phyloP scores from a whole-genome alignment of 2,888 invertebrate genomes.

The Cephus rjabovi region DNA sequence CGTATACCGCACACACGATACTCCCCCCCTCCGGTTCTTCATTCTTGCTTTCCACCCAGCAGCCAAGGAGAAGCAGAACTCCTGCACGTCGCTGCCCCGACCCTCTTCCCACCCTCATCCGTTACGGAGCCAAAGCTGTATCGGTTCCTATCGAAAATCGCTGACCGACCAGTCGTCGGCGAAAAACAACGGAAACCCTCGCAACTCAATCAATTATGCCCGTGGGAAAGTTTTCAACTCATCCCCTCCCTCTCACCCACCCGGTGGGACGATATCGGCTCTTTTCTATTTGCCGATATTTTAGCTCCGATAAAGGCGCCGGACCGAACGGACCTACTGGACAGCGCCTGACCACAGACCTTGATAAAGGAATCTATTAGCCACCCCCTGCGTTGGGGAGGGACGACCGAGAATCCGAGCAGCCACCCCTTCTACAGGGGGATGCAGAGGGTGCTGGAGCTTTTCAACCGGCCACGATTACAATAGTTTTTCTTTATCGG shows the following conservation, averaged over 20 bases:
- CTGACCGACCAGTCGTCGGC: slow-evolving; percentile 11
- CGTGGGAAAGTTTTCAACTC: slow-evolving; percentile 40
- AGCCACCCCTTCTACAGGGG: not conserved
- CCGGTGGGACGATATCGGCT: slow-evolving; percentile 9
- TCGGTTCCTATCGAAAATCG: slow-evolving; percentile 18
- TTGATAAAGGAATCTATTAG: slow-evolving; percentile 60
- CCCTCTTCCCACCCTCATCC: not conserved
- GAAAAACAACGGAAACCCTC: slow-evolving; percentile 12
- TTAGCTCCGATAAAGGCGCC: slow-evolving; percentile 50
- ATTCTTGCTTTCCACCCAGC: not conserved
- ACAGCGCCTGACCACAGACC: slow-evolving; percentile 9
- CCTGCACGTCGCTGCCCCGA: not conserved
- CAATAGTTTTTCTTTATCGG: slow-evolving; percentile 3
- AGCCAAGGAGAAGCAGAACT: too few relatives aligned
- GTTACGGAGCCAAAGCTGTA: not conserved
- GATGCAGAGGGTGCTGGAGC: not conserved
- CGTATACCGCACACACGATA: slow-evolving; percentile 4
- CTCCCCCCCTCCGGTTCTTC: not conserved
- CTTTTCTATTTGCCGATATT: slow-evolving; percentile 55
- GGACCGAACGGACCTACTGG: slow-evolving; percentile 30
- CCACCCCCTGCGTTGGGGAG: slow-evolving; percentile 14
- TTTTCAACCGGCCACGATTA: slow-evolving; percentile 2
- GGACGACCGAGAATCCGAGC: slow-evolving; percentile 10
- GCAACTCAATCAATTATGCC: slow-evolving; percentile 17
- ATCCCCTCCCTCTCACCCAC: not conserved